A percentile compares a stretch with the other conserved stretches of the same genome.
phyloP scores from a whole-genome alignment of 2,113 vertebrate genomes.

The Pygoscelis adeliae region DNA sequence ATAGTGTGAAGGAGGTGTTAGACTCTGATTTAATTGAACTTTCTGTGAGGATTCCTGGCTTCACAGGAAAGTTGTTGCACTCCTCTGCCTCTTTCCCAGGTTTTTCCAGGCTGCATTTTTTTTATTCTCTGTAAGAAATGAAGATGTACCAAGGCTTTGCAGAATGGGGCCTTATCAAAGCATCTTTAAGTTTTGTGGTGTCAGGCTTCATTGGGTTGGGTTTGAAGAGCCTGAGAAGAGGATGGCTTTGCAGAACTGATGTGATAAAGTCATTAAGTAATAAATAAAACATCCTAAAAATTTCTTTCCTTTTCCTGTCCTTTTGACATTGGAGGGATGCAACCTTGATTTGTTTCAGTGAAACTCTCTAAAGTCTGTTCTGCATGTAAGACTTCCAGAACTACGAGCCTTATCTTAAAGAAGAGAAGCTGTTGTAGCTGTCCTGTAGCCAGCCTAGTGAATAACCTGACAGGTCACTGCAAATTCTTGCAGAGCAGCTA shows the following conservation, averaged over 20 bases:
- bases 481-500: not conserved
- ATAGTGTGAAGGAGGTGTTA: not conserved
- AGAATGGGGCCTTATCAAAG: not conserved
- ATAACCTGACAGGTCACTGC: not conserved
- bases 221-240: not conserved
- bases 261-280: not conserved
- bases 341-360: not conserved
- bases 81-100: not conserved
- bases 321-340: not conserved
- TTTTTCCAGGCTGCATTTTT: not conserved
- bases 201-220: not conserved
- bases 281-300: not conserved
- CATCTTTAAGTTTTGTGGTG: not conserved
- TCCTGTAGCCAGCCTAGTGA: not conserved
- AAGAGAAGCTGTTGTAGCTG: not conserved
- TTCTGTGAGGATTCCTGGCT: not conserved
- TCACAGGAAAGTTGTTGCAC: not conserved
- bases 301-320: not conserved
- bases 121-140: not conserved
- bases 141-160: not conserved
- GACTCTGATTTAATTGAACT: not conserved
- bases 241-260: not conserved
- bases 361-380: not conserved
- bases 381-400: not conserved
- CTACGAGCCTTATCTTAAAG: not conserved